phyloP scores from a whole-genome alignment of 1,140 invertebrate species.

The Drosophila truncata region DNA sequence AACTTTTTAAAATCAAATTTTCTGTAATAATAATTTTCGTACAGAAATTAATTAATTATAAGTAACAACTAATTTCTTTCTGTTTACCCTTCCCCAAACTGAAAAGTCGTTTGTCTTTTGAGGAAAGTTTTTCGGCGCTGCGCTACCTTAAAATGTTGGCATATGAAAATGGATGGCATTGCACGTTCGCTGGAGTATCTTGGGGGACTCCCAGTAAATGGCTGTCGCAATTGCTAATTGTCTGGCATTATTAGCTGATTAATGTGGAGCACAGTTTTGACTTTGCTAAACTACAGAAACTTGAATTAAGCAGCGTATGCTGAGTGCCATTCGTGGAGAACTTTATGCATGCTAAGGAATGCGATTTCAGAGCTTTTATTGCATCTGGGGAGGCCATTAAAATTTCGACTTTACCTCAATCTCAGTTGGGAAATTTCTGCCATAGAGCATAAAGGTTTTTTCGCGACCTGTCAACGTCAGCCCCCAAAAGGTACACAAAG shows the following conservation, averaged over 20 bases:
- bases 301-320: constrained; percentile 5
- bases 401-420: constrained; percentile 68
- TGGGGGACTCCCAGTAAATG: constrained; percentile 41
- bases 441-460: constrained; percentile 14
- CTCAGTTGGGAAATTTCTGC: constrained; percentile 23
- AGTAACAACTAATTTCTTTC: neutral
- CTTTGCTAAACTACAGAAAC: constrained; percentile 7
- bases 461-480: constrained; percentile 41
- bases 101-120: constrained; percentile 73
- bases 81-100: constrained; percentile 25
- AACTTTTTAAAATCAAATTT: neutral
- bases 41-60: neutral
- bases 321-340: constrained; percentile 19
- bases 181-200: constrained; percentile 40
- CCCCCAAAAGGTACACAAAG: constrained; percentile 5
- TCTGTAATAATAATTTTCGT: neutral
- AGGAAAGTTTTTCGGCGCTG: constrained; percentile 50
- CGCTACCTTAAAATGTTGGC: constrained; percentile 57
- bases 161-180: constrained; percentile 70
- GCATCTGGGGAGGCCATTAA: constrained; percentile 66
- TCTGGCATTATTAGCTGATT: constrained; percentile 55
- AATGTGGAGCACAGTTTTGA: constrained; percentile 30
- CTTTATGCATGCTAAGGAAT: constrained; percentile 11
- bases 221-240: constrained; percentile 61
- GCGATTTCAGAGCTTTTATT: constrained; percentile 29